Conservation (phyloP, 2,113 vertebrate species). For the Gavialis gangeticus region DNA sequence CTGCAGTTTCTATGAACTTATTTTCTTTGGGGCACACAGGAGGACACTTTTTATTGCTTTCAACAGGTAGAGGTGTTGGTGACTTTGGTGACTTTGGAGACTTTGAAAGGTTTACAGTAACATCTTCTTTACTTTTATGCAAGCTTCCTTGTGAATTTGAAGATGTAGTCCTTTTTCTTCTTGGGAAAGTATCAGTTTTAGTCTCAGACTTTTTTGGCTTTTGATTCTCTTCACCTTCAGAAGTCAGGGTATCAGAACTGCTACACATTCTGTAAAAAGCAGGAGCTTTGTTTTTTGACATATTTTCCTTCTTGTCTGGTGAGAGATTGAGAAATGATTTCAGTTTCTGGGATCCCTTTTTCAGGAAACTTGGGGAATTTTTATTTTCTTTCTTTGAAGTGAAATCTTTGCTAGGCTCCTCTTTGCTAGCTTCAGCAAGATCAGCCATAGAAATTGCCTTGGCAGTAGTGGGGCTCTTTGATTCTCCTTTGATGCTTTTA, state of each 20-base stretch:
- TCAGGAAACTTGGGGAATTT: conserved; percentile 85
- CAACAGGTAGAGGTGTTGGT: conserved; percentile 69
- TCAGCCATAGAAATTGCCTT: conserved; percentile 86
- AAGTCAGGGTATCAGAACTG: conserved; percentile 89
- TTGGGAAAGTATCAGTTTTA: conserved; percentile 78
- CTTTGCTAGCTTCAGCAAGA: conserved; percentile 76
- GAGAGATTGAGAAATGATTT: conserved; percentile 89
- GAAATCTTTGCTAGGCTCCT: conserved; percentile 76
- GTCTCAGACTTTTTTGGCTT: conserved; percentile 79
- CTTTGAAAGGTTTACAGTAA: conserved; percentile 58
- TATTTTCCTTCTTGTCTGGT: conserved; percentile 86
- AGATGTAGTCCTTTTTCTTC: conserved; percentile 76
- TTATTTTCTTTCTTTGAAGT: conserved; percentile 77
- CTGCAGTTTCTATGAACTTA: conserved; percentile 66
- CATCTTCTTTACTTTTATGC: conserved; percentile 75
- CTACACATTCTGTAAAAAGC: conserved; percentile 83
- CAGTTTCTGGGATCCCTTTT: conserved; percentile 89
- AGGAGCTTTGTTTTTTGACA: conserved; percentile 79
- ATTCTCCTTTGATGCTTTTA: conserved; percentile 73
- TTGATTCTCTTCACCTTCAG: conserved; percentile 82
- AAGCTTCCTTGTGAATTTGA: conserved; percentile 82
- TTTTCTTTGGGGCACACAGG: conserved; percentile 68
- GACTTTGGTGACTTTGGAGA: conserved; percentile 66
- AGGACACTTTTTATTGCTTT: conserved; percentile 61
- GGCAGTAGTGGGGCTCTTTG: conserved; percentile 69